Base-by-base conservation (phyloP, 2,113 vertebrate species). In the Sterna hirundo region DNA sequence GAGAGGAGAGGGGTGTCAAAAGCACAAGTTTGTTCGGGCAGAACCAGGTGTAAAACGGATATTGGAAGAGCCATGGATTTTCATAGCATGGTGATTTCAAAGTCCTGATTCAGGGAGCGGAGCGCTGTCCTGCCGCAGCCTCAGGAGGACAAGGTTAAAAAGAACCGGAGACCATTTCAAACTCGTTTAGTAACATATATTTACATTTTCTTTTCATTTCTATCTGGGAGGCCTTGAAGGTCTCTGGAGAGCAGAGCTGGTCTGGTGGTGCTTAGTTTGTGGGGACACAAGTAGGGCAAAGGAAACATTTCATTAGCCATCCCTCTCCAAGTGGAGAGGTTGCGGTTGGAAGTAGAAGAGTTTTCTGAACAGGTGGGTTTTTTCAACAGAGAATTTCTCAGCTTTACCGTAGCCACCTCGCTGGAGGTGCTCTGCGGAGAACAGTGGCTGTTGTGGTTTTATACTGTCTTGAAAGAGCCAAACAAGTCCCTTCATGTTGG, bases 201-300 rank as follows among this genome's bases (percentile, higher is more conserved):
- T 96, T 89, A 47, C 71, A 38, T 58, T 79, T 82, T 90, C 54
- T 83, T 85, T 94, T 89, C 34, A 9, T 11, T 74, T 83, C 36
- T 55, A 32, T 8, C n/a, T 83, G 78, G 17, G 23, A 93, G 49
- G 55, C 51, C 32, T 55, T 87, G 91, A 80, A 77, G 15, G 38
- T 62, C 66, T 64, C 62, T 65, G 58, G 69, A 66, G 38, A 76
- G 17, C 66, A 88, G 82, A 93, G 78, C 17, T 68, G 46, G 4
- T 21, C 26, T 62, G 65, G 34, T 60, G 76, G 22, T 71, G 51
- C 64, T 83, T 90, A 47, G 20, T 32, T 68, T 89, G 40, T 9
- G 5, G 47, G 36, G 32, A 55, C n/a, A 54, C 4, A 18, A 0
- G 0, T 0, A 89, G 49, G 36, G 19, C 61, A 75, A 82, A 71